phyloP scores from a whole-genome alignment of 2,113 vertebrate genomes.

The Scatophagus argus region DNA sequence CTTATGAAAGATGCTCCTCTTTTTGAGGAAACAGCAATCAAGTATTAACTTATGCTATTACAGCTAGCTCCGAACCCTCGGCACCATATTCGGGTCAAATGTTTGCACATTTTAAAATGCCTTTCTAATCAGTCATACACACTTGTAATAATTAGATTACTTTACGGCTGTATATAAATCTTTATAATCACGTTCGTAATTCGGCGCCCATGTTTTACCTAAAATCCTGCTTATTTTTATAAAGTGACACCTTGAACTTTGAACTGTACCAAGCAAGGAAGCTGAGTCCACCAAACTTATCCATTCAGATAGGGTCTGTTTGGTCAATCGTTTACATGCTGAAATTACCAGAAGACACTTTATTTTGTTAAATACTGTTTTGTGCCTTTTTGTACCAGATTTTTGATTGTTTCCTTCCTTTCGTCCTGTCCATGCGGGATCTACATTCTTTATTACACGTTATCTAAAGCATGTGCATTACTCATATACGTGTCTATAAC shows the following conservation, averaged over 20 bases:
- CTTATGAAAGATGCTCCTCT: background rate
- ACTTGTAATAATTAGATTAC: accelerated
- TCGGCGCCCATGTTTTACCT: background rate
- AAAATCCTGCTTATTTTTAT: background rate
- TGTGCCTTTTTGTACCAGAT: background rate
- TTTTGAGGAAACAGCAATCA: no score
- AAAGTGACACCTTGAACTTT: background rate
- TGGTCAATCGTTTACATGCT: background rate
- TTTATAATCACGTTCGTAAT: background rate
- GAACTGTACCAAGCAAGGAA: background rate
- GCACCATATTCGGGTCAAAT: background rate
- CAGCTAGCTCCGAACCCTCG: background rate
- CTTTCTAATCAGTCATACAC: background rate
- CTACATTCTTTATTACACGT: no score
- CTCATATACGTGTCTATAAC: no score
- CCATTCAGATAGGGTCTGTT: background rate
- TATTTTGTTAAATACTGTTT: background rate
- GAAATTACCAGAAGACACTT: accelerated
- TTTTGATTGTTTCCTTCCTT: background rate
- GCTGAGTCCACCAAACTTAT: background rate
- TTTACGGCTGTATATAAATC: accelerated
- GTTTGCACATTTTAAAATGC: background rate
- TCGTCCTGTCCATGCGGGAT: background rate
- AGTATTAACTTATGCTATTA: background rate
- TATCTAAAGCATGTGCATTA: background rate